A percentile compares a stretch with the other conserved stretches of the same genome.
Conservation (phyloP, 1,140 invertebrate genomes). For the Aricia agestis region DNA sequence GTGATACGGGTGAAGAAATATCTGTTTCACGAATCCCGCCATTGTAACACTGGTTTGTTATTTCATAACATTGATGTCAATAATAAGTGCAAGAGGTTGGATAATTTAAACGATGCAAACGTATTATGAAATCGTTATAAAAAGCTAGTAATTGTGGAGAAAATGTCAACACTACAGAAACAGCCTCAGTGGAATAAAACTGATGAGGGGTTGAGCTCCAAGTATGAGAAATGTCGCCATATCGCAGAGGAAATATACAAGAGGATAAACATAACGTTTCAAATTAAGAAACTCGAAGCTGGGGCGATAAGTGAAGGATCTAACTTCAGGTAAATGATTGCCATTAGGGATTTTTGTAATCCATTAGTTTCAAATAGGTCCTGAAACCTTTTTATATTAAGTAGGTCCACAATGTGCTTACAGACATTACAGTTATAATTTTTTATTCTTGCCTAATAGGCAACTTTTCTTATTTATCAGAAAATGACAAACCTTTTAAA, state of each 20-base stretch:
- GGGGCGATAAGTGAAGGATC: conserved; percentile 52
- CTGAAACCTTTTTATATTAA: no score
- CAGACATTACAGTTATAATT: no score
- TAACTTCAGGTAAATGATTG: conserved; percentile 46
- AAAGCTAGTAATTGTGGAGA: conserved; percentile 38
- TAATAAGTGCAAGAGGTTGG: background rate
- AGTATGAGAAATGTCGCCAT: conserved; percentile 66
- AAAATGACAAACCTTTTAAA: no score
- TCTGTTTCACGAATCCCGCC: conserved; percentile 30
- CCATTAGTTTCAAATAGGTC: no score
- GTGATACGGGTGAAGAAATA: conserved; percentile 15
- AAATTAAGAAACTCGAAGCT: conserved; percentile 62
- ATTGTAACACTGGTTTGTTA: conserved; percentile 20
- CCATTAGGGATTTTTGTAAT: background rate
- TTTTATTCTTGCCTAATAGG: no score
- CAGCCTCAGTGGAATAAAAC: conserved; percentile 44
- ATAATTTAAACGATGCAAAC: conserved; percentile 10
- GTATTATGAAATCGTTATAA: conserved; percentile 33
- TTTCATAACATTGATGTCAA: conserved; percentile 8
- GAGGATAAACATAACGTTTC: conserved; percentile 68
- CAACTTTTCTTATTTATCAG: no score
- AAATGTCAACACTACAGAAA: conserved; percentile 58
- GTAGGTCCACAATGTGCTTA: no score
- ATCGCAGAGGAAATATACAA: conserved; percentile 71
- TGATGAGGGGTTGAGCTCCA: conserved; percentile 44